Percentiles rank a stretch among this genome's conserved stretches.
phyloP scores from a whole-genome alignment of 2,113 vertebrate species.

The Pardalotus punctatus region DNA sequence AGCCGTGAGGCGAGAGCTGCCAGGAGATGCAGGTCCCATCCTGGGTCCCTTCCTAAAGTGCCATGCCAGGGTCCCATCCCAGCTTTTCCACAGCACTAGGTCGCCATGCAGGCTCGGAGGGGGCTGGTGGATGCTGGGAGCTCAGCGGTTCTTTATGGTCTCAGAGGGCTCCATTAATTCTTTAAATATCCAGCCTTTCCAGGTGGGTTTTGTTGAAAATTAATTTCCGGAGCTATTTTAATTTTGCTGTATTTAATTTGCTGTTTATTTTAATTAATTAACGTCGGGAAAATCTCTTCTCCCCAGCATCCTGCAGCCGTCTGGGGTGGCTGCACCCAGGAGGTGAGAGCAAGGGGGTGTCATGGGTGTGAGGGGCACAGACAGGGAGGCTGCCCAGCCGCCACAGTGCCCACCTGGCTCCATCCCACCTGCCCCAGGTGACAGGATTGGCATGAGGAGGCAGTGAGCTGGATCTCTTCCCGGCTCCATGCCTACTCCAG shows the following conservation, averaged over 20 bases:
- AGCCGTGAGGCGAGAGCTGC: neutral
- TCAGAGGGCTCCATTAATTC: constrained; percentile 63
- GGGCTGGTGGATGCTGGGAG: constrained; percentile 13
- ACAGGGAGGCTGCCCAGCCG: neutral
- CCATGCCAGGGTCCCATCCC: neutral
- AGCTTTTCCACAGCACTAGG: neutral
- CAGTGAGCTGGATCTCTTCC: neutral
- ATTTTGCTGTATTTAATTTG: constrained; percentile 85
- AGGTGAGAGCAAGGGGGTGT: neutral
- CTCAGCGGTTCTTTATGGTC: constrained; percentile 16
- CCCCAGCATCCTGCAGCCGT: constrained; percentile 64
- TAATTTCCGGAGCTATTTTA: constrained; percentile 85
- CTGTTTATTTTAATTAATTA: constrained; percentile 86
- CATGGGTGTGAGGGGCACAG: neutral
- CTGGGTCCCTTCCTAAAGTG: neutral
- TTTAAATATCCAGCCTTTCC: constrained; percentile 77
- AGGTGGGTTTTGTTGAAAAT: constrained; percentile 78
- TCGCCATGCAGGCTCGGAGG: neutral
- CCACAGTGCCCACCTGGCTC: neutral
- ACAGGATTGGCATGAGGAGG: neutral
- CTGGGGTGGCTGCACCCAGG: constrained; percentile 44
- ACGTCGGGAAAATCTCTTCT: constrained; percentile 70
- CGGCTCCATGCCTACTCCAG: neutral
- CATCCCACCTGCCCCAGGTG: neutral
- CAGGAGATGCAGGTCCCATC: neutral